Evolutionary conservation across 1,140 invertebrate genomes (phyloP), one percentile per base, ranked within the genome.

Genomic region (Thaumetopoea pityocampa): DNA sequence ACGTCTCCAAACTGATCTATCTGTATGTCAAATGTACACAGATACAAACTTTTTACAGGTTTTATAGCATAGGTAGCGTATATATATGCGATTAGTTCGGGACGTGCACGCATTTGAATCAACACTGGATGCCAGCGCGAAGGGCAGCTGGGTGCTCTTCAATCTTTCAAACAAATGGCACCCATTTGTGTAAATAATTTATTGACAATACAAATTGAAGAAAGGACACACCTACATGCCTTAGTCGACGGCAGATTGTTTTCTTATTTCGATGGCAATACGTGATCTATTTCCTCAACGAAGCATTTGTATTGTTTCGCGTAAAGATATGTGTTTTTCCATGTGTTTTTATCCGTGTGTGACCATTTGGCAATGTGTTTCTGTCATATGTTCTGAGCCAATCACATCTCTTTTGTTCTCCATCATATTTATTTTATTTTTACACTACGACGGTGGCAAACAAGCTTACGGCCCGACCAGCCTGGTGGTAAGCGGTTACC

Each of bases 171-270:
- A 51, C 41, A 51, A 51, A 51, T 34, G 48, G 29, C 29, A 29
- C 16, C 35, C 22, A 51, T 38, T 35, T 45, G 34, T 28, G 22
- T 44, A 17, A 49, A 51, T 45, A 41, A 45, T 45, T 28, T 33
- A 38, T 44, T 34, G 30, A 51, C 44, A 43, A 44, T 17, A 51
- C 34, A 45, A 45, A 51, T 51, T 51, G 48, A 51, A 43, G 38
- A 36, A 34, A 28, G 47, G 22, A 33, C 41, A 17, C n/a, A n/a
- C n/a, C n/a, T n/a, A n/a, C n/a, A n/a, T n/a, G n/a, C n/a, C n/a
- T n/a, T 19, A 35, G 23, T 23, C 38, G 38, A 23, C 38, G 16
- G 22, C 26, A 45, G 17, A 45, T 45, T 34, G n/a, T n/a, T 22
- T 40, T 27, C 15, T 40, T 36, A 20, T 20, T 40, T 20, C 36